Conservation (phyloP, 2,113 vertebrate species). For the Anhinga anhinga region DNA sequence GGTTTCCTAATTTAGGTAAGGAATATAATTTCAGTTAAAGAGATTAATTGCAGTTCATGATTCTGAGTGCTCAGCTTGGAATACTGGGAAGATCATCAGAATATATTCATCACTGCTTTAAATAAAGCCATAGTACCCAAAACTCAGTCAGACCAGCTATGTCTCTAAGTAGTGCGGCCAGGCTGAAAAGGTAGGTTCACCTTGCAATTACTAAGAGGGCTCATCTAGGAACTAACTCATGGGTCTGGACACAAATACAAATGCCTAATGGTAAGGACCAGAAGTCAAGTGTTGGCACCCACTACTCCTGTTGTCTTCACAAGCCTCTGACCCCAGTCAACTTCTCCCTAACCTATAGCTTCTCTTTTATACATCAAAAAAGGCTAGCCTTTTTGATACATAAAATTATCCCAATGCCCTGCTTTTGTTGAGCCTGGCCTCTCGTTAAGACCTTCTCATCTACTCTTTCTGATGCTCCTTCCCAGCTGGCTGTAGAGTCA, state of each 20-base stretch:
- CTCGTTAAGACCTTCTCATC: background rate
- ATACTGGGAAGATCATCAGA: background rate
- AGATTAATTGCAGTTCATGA: background rate
- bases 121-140: background rate
- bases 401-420: background rate
- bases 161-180: background rate
- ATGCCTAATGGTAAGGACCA: background rate
- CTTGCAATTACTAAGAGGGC: background rate
- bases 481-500: background rate
- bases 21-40: background rate
- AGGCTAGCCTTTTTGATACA: background rate
- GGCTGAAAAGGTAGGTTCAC: background rate
- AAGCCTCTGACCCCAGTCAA: background rate
- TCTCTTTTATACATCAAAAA: background rate
- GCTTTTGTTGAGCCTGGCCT: background rate
- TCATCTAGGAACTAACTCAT: background rate
- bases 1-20: background rate
- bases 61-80: background rate
- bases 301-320: background rate
- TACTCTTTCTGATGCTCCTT: background rate
- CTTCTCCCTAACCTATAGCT: background rate
- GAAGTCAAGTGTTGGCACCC: background rate
- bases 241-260: background rate
- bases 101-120: background rate
- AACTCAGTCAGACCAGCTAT: background rate